Conservation (phyloP, 1,140 invertebrate species). For the Protaetia brevitarsis region DNA sequence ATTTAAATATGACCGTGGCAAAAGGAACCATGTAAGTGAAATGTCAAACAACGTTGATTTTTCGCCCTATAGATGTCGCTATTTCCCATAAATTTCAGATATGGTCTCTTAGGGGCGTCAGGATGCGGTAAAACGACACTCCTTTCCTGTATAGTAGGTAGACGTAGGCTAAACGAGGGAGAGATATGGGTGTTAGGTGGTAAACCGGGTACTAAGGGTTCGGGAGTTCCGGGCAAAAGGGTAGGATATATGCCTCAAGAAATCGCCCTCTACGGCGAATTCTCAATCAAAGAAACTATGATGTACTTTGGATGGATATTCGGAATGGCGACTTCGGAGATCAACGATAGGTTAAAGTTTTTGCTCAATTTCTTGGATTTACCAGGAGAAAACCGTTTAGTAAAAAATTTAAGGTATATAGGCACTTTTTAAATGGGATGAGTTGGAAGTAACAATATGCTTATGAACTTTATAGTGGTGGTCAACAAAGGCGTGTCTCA, state of each 20-base stretch:
- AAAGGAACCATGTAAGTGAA: conserved; percentile 85
- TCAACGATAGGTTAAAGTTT: conserved; percentile 79
- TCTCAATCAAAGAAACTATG: conserved; percentile 92
- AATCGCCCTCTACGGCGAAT: conserved; percentile 91
- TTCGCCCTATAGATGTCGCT: too few species aligned
- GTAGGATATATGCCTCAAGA: conserved; percentile 86
- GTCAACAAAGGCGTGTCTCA: conserved; percentile 86
- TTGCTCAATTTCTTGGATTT: conserved; percentile 86
- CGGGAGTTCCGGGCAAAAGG: conserved; percentile 83
- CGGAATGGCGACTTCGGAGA: conserved; percentile 79
- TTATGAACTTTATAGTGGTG: conserved; percentile 78
- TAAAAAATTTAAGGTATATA: conserved; percentile 67
- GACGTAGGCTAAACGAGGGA: conserved; percentile 75
- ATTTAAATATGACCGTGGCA: conserved; percentile 85
- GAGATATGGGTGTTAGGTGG: conserved; percentile 85
- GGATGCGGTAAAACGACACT: conserved; percentile 85
- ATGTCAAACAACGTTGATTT: too few species aligned
- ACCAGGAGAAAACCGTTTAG: conserved; percentile 77
- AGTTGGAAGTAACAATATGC: not conserved
- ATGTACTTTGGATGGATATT: conserved; percentile 96
- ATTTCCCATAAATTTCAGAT: conserved; percentile 56
- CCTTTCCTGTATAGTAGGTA: conserved; percentile 82
- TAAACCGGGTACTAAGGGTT: conserved; percentile 74
- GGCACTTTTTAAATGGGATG: not conserved
- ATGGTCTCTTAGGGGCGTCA: conserved; percentile 81